Evolutionary conservation across 1,140 invertebrate genomes (phyloP), one percentile per base, ranked within the genome.

Genomic region (Drosophila bocqueti): DNA sequence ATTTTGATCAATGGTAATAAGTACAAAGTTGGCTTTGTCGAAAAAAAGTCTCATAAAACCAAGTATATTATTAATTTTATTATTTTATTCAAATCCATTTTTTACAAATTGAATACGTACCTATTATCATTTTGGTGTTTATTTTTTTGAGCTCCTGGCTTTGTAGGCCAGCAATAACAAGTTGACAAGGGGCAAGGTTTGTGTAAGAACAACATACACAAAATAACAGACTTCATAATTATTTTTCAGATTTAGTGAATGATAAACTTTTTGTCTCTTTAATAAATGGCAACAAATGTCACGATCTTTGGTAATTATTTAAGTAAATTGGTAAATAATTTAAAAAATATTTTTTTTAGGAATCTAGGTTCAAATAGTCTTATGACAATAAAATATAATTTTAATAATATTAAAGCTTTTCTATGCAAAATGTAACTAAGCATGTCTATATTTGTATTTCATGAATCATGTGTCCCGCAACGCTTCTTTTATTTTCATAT

Each of bases 401-500:
- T 34, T 9, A 15, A 52, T 13, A 18, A 34, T 34, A 13, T 34
- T 18, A 18, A 1, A 13, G 16, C 5, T 31, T n/a, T 13, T 52
- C 16, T 38, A 16, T 15, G n/a, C 21, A 24, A 57, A 15, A 24
- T 16, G 18, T 38, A 16, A 57, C 11, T 54, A 57, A 11, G 54
- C 21, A 58, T 58, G 13, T 46, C n/a, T 31, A 4, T 31, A 46
- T 21, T 4, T 31, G 8, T 13, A 45, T 16, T 45, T 31, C 18
- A 43, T 26, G 18, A 16, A 34, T 18, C 59, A 47, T 47, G 5
- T 26, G 16, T 31, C n/a, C 8, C 10, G 31, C 2, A 60, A 24
- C 31, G 10, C 16, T 55, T 15, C 15, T 55, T 71, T 38, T 45
- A 46, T 69, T 76, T 54, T 46, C 26, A 46, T 52, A 63, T 54